Base-by-base conservation (phyloP, 2,888 invertebrate genomes). In the Drosophila atroscutellata region DNA sequence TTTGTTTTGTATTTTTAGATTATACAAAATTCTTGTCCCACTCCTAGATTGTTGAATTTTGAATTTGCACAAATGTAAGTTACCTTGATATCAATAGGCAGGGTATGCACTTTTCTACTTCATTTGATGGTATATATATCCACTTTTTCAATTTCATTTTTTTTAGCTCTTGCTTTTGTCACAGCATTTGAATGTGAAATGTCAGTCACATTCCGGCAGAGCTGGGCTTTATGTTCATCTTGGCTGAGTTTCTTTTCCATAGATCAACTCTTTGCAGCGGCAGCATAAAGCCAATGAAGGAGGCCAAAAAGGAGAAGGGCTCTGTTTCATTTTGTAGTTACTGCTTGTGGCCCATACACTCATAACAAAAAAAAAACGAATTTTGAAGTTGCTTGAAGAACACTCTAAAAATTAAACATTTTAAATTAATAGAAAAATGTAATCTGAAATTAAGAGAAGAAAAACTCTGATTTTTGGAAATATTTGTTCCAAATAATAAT, bases 111-210 rank as follows among this genome's bases (percentile, higher is more conserved):
- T 34, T 13, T 39, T 49, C 66, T 18, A 13, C 54, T 49, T 20
- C 6, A 20, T 13, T 20, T 32, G 2, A 56, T 11, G 9, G 32
- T 15, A 45, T 11, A 3, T 7, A 8, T n/a, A 51, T 28, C 13
- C n/a, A 47, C 2, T 18, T 49, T 58, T 49, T 34, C 15, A 36
- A 50, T 36, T 28, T 34, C 0, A 20, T 30, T 42, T 32, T 49
- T 28, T 34, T 18, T 47, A 32, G 51, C 28, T 47, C 51, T 61
- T 60, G 68, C 71, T 71, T 66, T 76, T 80, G 83, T 80, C 80
- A 66, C 69, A 80, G 68, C 71, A 80, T 89, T 91, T 91, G 90
- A 89, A 91, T 91, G 85, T 88, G 91, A 91, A 88, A 91, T 86
- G 91, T 91, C 91, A 91, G 86, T 91, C 88, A 81, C 83, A 89